Percentiles rank a stretch among this genome's conserved stretches.
phyloP scores from a whole-genome alignment of 2,113 vertebrate species.

The Zosterops hypoxanthus region DNA sequence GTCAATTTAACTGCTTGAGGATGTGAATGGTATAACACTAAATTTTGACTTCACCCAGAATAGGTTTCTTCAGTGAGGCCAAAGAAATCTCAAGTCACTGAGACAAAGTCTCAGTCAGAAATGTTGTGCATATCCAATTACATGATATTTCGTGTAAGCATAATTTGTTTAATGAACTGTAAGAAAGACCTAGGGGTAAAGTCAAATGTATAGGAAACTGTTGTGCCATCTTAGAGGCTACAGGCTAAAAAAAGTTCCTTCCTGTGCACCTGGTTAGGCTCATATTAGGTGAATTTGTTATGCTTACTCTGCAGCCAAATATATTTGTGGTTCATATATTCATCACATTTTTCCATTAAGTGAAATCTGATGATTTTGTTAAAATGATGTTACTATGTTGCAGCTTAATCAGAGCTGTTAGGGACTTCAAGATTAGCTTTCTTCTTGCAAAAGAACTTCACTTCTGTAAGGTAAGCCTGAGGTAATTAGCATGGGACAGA shows the following conservation, averaged over 20 bases:
- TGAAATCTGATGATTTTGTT: neutral
- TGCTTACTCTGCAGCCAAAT: neutral
- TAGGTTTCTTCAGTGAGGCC: neutral
- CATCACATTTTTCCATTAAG: neutral
- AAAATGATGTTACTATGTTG: neutral
- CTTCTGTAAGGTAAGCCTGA: neutral
- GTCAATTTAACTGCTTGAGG: neutral
- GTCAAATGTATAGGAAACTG: neutral
- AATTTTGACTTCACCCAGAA: neutral
- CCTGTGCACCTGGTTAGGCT: neutral
- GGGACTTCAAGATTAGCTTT: neutral
- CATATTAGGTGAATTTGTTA: neutral
- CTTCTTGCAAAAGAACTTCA: neutral
- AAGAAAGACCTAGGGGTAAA: neutral
- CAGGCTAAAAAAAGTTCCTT: neutral
- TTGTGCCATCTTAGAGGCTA: neutral
- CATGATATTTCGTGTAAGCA: neutral
- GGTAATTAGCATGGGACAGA: rapidly evolving
- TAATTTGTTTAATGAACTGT: neutral
- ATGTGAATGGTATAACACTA: rapidly evolving
- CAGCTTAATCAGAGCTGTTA: neutral
- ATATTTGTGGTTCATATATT: neutral
- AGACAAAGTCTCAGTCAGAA: neutral
- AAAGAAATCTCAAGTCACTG: neutral
- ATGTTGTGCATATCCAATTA: neutral